Evolutionary conservation across 2,113 vertebrate species (phyloP), one percentile per base, ranked within the genome.

Genomic region (Nicator chloris): DNA sequence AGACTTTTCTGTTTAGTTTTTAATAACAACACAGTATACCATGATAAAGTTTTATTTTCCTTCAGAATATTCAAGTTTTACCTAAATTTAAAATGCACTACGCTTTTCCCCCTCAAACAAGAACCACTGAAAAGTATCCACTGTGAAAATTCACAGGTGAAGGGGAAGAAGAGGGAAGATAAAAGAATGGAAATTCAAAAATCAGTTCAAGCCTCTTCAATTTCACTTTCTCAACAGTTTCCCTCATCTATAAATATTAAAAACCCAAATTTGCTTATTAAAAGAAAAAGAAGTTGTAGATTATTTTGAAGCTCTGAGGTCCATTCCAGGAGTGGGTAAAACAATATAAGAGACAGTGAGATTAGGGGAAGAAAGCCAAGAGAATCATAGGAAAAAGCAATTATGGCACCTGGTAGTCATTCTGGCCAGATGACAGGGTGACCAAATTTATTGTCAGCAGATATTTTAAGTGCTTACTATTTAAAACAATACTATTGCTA

Each of bases 121-220:
- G 42, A 78, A 49, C 31, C 0, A 14, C 75, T 63, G 15, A 35
- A 47, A n/a, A 49, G 4, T 18, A 4, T 28, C 30, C 5, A 33
- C 9, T 66, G 1, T n/a, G 17, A 35, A 4, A 56, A 7, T 19
- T 33, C 5, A 9, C 1, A 0, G 15, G 19, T 8, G 56, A 79
- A 68, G 26, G 7, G 39, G 11, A 54, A 69, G 35, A 85, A 53
- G 42, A 27, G 16, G 24, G 11, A 72, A 68, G 11, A 80, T 27
- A 30, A 42, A 78, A 39, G 30, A 85, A 69, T 7, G 8, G 20
- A 86, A 87, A 77, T 6, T 30, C 47, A 39, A 17, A 90, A 72
- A 13, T 45, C 40, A 57, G 2, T 11, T 35, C 35, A 63, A 70
- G 2, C 10, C 6, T 49, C 27, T 64, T 86, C 20, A 14, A 13